These are phyloP conservation scores for Drosophila biarmipes DNA, from an alignment of 1,140 invertebrate genomes.

Conservation along the genomic window DNA sequence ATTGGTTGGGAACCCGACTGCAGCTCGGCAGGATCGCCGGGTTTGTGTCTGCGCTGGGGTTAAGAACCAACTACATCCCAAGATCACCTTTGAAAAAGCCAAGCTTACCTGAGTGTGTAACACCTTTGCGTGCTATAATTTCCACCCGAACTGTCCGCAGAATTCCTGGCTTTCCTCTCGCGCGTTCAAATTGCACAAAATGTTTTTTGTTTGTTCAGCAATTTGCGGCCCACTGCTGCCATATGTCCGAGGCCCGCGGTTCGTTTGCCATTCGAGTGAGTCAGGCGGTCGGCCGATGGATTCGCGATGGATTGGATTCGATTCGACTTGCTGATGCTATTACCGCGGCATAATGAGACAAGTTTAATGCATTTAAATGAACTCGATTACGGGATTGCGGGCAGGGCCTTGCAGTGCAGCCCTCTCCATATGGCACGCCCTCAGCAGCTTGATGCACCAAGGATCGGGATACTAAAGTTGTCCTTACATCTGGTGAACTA, in stretches of 20 bases:
- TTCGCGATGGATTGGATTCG: slow-evolving; percentile 15
- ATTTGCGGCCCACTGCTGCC: slow-evolving; percentile 65
- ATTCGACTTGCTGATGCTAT: slow-evolving; percentile 36
- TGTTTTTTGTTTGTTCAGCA: slow-evolving; percentile 58
- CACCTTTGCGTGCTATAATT: not conserved
- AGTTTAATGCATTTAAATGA: slow-evolving; percentile 78
- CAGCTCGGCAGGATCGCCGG: not conserved
- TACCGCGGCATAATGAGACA: slow-evolving; percentile 35
- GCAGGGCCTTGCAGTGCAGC: slow-evolving; percentile 23
- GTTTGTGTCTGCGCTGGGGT: not conserved
- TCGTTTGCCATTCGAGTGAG: slow-evolving; percentile 1
- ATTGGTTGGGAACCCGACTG: not conserved
- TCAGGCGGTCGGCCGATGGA: slow-evolving; percentile 5
- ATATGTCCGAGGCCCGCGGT: slow-evolving; percentile 49
- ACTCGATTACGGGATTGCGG: slow-evolving; percentile 51
- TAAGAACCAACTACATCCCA: not conserved
- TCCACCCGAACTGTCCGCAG: slow-evolving; percentile 7
- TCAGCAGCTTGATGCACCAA: not conserved
- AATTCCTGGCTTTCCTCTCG: slow-evolving; percentile 26
- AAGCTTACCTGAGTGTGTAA: too few relatives aligned
- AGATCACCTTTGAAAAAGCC: too few relatives aligned
- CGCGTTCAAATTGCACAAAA: slow-evolving; percentile 63
- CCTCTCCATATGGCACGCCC: slow-evolving; percentile 41
- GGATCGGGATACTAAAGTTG: not conserved
- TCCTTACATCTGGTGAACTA: not conserved